Evolutionary conservation across 2,113 vertebrate genomes (phyloP), one percentile per base, ranked within the genome.

Genomic region (Urocitellus parryii): DNA sequence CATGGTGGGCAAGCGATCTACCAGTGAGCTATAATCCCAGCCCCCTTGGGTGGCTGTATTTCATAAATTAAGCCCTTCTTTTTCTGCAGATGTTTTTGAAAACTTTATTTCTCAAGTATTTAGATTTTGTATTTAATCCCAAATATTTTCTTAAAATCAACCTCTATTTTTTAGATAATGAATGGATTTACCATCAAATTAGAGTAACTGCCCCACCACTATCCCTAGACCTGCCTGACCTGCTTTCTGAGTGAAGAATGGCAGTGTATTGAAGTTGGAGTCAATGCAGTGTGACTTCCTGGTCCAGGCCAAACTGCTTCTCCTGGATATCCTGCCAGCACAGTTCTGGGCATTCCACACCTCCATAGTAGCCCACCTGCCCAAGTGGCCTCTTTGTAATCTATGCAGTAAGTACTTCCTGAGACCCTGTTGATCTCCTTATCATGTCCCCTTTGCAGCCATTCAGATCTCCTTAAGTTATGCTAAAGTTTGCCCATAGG

Each of bases 121-220:
- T 82, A 83, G 48, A 56, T n/a, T 89, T 84, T 87, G 20, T 67
- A 77, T 77, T 37, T 68, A 65, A 18, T 32, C 29, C 5, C 34
- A 88, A 86, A 32, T 77, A n/a, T 89, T 93, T 67, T 20, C 53
- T 65, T 73, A 14, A n/a, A 56, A 68, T 56, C 39, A 88, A 12
- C 42, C 73, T 94, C 51, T 70, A n/a, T 68, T 88, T 79, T 94
- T 92, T 37, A 85, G 61, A 24, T 81, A 73, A 77, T 39, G 25
- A 72, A 48, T 83, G 22, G 27, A 32, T 6, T 20, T 37, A 22
- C 58, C 32, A 63, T 63, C 39, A 45, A 58, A 34, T 12, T 51
- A 42, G 42, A 83, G 51, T 82, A 34, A 78, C 9, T 56, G 24
- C 5, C 8, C 34, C 27, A 14, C 27, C 27, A 24, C n/a, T 37